Evolutionary conservation across 1,140 invertebrate genomes (phyloP).

Genomic region (Diorhabda carinulata): DNA sequence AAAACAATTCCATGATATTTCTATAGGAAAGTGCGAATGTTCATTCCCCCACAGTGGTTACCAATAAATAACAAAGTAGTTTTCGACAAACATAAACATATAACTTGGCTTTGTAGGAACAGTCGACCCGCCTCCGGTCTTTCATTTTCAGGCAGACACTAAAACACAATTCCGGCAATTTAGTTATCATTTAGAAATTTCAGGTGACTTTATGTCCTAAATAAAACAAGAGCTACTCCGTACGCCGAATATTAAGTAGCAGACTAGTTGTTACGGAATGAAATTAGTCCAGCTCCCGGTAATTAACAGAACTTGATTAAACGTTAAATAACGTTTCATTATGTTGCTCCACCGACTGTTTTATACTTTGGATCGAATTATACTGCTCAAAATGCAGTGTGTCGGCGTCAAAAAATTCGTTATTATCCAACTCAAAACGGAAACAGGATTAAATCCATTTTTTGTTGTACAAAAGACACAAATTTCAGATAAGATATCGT

Average conservation of each 20-base stretch:
- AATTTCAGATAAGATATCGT: too few species aligned
- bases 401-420: too few species aligned
- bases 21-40: too few species aligned
- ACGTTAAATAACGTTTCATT: not conserved
- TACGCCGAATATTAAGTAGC: not conserved
- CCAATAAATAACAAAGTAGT: too few species aligned
- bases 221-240: not conserved
- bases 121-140: not conserved
- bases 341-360: not conserved
- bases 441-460: too few species aligned
- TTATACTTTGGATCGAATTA: not conserved
- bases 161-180: constrained; percentile 2
- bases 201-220: not conserved
- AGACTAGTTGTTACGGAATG: not conserved
- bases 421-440: too few species aligned
- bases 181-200: constrained; percentile 3
- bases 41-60: too few species aligned
- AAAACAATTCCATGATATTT: too few species aligned
- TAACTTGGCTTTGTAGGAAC: too few species aligned
- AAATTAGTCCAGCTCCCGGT: not conserved
- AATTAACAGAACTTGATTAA: not conserved
- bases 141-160: not conserved
- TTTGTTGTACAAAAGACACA: too few species aligned
- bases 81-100: too few species aligned
- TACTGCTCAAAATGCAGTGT: too few species aligned